These are phyloP conservation scores for Rhagonycha fulva DNA, from an alignment of 2,888 invertebrate species.

Conservation along the genomic window DNA sequence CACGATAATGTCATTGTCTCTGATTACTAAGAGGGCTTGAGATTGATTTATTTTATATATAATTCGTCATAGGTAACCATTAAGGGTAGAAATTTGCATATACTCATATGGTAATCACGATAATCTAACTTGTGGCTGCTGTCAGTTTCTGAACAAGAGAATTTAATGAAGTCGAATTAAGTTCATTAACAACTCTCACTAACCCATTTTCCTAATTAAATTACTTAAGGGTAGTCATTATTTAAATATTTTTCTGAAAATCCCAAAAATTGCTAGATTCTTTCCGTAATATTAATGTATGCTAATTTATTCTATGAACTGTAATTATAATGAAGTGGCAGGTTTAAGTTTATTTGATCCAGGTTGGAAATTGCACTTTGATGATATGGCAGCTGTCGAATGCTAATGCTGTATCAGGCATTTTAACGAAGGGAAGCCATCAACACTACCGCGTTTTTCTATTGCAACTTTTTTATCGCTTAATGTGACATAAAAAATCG, in stretches of 20 bases:
- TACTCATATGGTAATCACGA: slow-evolving; percentile 24
- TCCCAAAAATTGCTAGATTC: neutral
- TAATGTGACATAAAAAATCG: slow-evolving; percentile 43
- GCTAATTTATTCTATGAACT: neutral
- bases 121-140: slow-evolving; percentile 22
- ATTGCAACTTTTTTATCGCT: slow-evolving; percentile 41
- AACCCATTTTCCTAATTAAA: slow-evolving; percentile 9
- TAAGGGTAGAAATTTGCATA: slow-evolving; percentile 27
- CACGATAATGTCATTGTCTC: neutral
- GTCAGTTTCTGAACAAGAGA: slow-evolving; percentile 23
- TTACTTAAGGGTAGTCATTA: neutral
- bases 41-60: slow-evolving; percentile 27
- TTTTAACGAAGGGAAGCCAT: slow-evolving; percentile 24
- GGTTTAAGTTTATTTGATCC: slow-evolving; percentile 13
- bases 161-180: slow-evolving; percentile 22
- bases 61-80: slow-evolving; percentile 29
- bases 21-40: slow-evolving; percentile 1
- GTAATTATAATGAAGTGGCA: slow-evolving; percentile 3
- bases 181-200: slow-evolving; percentile 15
- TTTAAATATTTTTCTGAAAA: neutral
- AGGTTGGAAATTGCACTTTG: slow-evolving; percentile 1
- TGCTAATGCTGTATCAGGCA: slow-evolving; percentile 2
- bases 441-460: slow-evolving; percentile 10
- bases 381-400: slow-evolving; percentile 13
- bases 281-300: neutral